These are phyloP conservation scores for Spheniscus humboldti DNA, from an alignment of 2,797 vertebrate genomes.

Conservation along the genomic window DNA sequence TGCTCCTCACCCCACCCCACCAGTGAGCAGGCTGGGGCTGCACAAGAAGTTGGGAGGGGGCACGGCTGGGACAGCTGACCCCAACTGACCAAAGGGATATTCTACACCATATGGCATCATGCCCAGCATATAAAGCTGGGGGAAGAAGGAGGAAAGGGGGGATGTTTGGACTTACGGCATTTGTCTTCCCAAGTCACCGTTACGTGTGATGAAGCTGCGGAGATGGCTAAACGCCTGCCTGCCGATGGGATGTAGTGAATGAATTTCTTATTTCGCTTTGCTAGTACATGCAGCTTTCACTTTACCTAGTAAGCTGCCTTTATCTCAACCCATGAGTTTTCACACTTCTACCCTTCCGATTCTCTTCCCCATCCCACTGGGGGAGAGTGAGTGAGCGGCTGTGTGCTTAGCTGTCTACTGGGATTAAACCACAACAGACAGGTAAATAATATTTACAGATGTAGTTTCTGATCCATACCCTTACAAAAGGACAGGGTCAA, in stretches of 20 bases:
- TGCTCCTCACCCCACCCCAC: not conserved
- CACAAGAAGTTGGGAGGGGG: not conserved
- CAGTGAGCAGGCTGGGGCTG: not conserved
- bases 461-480: not conserved
- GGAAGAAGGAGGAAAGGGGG: not conserved
- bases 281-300: not conserved
- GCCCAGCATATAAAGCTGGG: not conserved
- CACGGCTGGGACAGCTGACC: not conserved
- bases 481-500: not conserved
- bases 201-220: not conserved
- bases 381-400: rapidly evolving
- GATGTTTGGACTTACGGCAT: not conserved
- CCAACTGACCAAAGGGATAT: not conserved
- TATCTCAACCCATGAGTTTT: not conserved
- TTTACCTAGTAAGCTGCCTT: not conserved
- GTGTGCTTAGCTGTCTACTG: not conserved
- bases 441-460: not conserved
- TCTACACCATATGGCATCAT: too few relatives aligned
- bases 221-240: not conserved
- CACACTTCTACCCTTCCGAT: not conserved
- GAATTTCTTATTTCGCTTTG: not conserved
- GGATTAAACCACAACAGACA: not conserved
- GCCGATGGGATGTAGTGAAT: not conserved
- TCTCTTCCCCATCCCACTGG: not conserved
- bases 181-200: not conserved